phyloP scores from a whole-genome alignment of 2,113 vertebrate genomes.

The Pangasianodon gigas region DNA sequence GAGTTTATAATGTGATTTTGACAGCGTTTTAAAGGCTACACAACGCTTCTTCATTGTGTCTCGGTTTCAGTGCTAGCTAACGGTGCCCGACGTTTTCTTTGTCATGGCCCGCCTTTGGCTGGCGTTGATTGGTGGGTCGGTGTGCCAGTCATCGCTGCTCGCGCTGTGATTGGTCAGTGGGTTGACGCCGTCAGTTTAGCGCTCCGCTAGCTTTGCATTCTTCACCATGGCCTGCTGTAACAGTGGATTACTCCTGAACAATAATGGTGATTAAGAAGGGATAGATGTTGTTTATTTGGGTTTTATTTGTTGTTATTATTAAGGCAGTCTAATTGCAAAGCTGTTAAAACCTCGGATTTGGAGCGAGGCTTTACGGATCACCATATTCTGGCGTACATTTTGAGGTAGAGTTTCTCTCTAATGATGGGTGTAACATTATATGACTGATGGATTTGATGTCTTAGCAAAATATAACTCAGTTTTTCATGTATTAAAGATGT shows the following conservation, averaged over 20 bases:
- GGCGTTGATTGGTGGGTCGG: conserved; percentile 58
- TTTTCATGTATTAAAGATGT: background rate
- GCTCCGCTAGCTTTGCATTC: conserved; percentile 63
- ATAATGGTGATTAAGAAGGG: conserved; percentile 8
- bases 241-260: conserved; percentile 43
- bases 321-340: background rate
- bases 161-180: conserved; percentile 67
- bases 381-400: conserved; percentile 43
- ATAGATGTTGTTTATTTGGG: background rate
- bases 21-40: conserved; percentile 48
- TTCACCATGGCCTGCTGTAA: conserved; percentile 66
- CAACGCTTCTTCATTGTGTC: conserved; percentile 63
- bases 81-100: conserved; percentile 65
- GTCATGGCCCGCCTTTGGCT: conserved; percentile 62
- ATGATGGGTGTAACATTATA: conserved; percentile 29
- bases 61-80: conserved; percentile 65
- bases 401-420: conserved; percentile 26
- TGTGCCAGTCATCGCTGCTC: conserved; percentile 54
- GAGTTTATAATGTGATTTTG: conserved; percentile 12
- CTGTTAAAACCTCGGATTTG: conserved; percentile 13
- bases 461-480: background rate
- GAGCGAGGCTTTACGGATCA: conserved; percentile 16
- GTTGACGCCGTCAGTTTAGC: conserved; percentile 68
- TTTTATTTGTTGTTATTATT: background rate
- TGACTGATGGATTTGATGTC: background rate